Percentiles rank a stretch among this genome's conserved stretches.
Evolutionary conservation across 2,888 invertebrate species (phyloP).

Genomic region (Celastrina argiolus): DNA sequence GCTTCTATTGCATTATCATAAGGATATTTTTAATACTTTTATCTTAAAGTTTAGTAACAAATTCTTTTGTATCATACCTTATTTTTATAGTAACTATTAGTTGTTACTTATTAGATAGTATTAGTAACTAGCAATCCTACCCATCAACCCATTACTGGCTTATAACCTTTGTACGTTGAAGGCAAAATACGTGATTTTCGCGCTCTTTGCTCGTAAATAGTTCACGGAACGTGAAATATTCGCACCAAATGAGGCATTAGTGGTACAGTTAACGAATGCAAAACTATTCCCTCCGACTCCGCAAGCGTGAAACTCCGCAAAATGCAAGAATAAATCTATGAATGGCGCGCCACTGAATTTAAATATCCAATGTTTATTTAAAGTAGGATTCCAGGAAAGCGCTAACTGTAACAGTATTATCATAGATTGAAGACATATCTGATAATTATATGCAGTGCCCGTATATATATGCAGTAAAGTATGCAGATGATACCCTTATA

Average conservation of each 20-base stretch:
- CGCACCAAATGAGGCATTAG: conserved; percentile 15
- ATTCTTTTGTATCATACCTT: too few species aligned
- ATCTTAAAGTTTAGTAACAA: too few species aligned
- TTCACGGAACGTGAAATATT: conserved; percentile 12
- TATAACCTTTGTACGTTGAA: neutral
- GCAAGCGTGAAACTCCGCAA: conserved; percentile 22
- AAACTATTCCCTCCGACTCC: conserved; percentile 30
- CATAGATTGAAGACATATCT: neutral
- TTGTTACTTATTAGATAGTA: too few species aligned
- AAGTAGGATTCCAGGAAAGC: conserved; percentile 23
- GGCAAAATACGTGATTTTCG: neutral
- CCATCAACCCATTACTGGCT: neutral
- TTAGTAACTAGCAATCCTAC: too few species aligned
- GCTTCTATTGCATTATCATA: neutral
- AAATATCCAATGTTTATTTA: conserved; percentile 31
- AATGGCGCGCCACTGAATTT: conserved; percentile 28
- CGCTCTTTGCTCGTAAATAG: neutral
- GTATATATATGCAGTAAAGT: too few species aligned
- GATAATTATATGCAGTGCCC: too few species aligned
- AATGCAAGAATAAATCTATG: conserved; percentile 25
- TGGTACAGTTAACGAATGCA: conserved; percentile 37
- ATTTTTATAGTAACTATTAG: too few species aligned
- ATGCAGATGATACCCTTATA: too few species aligned
- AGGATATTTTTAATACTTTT: neutral
- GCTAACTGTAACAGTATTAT: neutral